phyloP scores from a whole-genome alignment of 2,888 invertebrate genomes.

The Ethmia dodecea region DNA sequence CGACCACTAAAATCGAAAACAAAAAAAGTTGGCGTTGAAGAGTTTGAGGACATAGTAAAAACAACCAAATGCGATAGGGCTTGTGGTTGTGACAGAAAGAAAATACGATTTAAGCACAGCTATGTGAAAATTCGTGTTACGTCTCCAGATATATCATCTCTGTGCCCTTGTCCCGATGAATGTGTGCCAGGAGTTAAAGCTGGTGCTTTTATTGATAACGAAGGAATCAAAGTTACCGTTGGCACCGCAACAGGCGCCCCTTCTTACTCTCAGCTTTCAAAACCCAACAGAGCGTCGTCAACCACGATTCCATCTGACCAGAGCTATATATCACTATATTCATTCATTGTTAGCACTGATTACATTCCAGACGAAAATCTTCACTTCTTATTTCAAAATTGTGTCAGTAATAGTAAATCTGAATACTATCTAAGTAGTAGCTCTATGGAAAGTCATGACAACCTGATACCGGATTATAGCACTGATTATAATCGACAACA shows the following conservation, averaged over 20 bases:
- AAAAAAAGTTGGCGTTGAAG: conserved; percentile 30
- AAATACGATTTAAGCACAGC: conserved; percentile 57
- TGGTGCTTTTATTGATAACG: conserved; percentile 47
- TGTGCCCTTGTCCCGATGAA: conserved; percentile 50
- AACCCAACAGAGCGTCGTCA: too few species aligned
- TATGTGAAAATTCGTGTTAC: conserved; percentile 56
- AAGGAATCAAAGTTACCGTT: conserved; percentile 53
- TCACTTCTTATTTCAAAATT: too few species aligned
- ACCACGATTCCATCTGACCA: too few species aligned
- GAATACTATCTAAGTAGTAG: too few species aligned
- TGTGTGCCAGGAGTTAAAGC: conserved; percentile 47
- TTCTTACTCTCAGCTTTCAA: too few species aligned
- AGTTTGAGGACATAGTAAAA: conserved; percentile 44
- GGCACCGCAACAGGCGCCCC: conserved; percentile 44
- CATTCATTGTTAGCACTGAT: too few species aligned
- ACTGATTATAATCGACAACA: too few species aligned
- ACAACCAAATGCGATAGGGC: conserved; percentile 48
- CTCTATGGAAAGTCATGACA: too few species aligned
- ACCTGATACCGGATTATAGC: too few species aligned
- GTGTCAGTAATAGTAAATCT: too few species aligned
- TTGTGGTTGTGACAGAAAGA: conserved; percentile 56
- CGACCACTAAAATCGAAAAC: conserved; percentile 14
- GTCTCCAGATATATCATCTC: conserved; percentile 51
- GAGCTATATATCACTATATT: too few species aligned
- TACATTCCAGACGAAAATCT: too few species aligned